Evolutionary conservation across 2,888 invertebrate genomes (phyloP).

Genomic region (Drosophila rubida): DNA sequence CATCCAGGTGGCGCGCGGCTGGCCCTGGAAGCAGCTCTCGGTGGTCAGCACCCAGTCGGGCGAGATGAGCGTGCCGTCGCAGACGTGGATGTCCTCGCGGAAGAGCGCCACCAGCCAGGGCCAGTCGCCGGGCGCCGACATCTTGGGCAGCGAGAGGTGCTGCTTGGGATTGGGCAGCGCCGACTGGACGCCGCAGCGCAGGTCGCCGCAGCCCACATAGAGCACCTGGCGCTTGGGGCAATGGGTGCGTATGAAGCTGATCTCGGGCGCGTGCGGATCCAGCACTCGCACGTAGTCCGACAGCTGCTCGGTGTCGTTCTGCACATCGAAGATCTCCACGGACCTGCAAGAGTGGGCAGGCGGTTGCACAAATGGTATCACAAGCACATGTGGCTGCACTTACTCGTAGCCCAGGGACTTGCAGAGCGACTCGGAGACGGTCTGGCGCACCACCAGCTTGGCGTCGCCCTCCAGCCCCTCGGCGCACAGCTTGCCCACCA

Average conservation of each 20-base stretch:
- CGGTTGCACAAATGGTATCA: too few species aligned
- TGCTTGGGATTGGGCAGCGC: slow-evolving; percentile 84
- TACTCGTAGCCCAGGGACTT: slow-evolving; percentile 91
- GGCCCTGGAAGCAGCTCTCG: slow-evolving; percentile 94
- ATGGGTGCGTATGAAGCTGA: slow-evolving; percentile 91
- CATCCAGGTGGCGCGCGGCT: slow-evolving; percentile 94
- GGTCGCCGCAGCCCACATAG: slow-evolving; percentile 91
- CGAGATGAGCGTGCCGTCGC: slow-evolving; percentile 92
- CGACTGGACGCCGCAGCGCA: slow-evolving; percentile 90
- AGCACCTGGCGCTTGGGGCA: slow-evolving; percentile 92
- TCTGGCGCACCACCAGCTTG: slow-evolving; percentile 86
- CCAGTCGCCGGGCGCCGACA: slow-evolving; percentile 94
- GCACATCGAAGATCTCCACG: slow-evolving; percentile 89
- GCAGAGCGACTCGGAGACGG: slow-evolving; percentile 92
- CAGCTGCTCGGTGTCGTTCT: slow-evolving; percentile 87
- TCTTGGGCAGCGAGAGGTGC: slow-evolving; percentile 87
- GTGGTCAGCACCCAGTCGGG: slow-evolving; percentile 94
- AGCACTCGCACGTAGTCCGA: slow-evolving; percentile 92
- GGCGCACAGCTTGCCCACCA: slow-evolving; percentile 92
- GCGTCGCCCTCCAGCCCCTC: slow-evolving; percentile 89
- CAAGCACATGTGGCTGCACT: too few species aligned
- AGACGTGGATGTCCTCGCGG: slow-evolving; percentile 93
- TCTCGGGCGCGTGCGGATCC: slow-evolving; percentile 92
- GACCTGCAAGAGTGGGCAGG: too few species aligned
- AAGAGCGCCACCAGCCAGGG: slow-evolving; percentile 96